Base-by-base conservation (phyloP, 2,888 invertebrate genomes). In the Hydropsyche betteni region DNA sequence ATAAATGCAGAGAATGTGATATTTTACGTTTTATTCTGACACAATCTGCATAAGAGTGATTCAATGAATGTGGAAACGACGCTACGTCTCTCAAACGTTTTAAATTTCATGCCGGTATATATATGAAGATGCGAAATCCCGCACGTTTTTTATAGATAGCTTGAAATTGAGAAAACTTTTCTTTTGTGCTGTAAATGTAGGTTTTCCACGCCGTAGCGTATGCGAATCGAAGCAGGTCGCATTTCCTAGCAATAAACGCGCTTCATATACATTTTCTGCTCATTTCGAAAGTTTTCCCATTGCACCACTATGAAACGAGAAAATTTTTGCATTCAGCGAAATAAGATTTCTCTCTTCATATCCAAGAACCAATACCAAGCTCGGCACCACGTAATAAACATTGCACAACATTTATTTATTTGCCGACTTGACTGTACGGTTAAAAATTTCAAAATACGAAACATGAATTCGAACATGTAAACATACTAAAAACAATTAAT, bases 171-270 rank as follows among this genome's bases (percentile, higher is more conserved):
- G 52, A 70, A 75, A 75, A 75, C 75, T 75, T 75, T 75, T 71
- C 75, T 75, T 71, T 75, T 75, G 70, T 34, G 51, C 12, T 36
- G 50, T 24, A 33, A 75, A 75, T 58, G 71, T 58, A 33, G 75
- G 51, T 51, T 61, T 71, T 71, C 69, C 75, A 71, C 71, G 38
- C 64, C 61, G 53, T 36, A 58, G 58, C 69, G 44, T 50, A 69
- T 75, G 52, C 38, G 69, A 69, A 50, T 75, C 53, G 36, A 68
- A 38, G 12, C 34, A 38, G 33, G 68, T 33, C 14, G 38, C 36
- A 24, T 58, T 58, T 58, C 58, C 14, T 16, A 4, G 58, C 44
- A 44, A 44, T 16, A 16, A 58, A 58, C 58, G 58, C 24, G 14
- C 58, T 58, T 58, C 44, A 44, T 44, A 44, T 44, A 58, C 24